Conservation (phyloP, 1,140 invertebrate genomes). For the Vanessa tameamea region DNA sequence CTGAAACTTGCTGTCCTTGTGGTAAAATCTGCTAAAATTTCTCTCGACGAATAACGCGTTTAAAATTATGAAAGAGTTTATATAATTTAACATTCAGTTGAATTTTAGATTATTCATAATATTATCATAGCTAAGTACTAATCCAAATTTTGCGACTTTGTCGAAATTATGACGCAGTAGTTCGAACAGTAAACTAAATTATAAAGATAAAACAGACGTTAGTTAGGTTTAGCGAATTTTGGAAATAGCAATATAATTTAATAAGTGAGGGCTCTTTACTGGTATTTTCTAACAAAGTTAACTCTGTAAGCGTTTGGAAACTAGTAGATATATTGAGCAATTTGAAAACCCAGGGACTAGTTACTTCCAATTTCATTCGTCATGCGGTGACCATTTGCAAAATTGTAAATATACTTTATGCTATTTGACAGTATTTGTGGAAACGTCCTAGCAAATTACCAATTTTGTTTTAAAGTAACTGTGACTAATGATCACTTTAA, state of each 20-base stretch:
- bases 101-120: too few relatives aligned
- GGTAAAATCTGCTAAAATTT: background rate
- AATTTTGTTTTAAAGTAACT: too few relatives aligned
- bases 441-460: too few relatives aligned
- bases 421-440: too few relatives aligned
- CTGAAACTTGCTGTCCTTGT: constrained; percentile 1
- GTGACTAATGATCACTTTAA: too few relatives aligned
- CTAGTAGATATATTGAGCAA: constrained; percentile 1
- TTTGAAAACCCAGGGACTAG: background rate
- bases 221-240: background rate
- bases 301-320: background rate
- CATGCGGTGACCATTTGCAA: background rate
- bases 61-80: background rate
- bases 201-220: background rate
- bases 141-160: background rate
- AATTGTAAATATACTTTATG: background rate
- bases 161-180: background rate
- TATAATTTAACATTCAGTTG: too few relatives aligned
- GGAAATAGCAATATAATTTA: background rate
- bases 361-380: constrained; percentile 14
- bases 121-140: too few relatives aligned
- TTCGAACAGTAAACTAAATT: background rate
- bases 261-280: background rate
- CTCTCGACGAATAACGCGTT: background rate
- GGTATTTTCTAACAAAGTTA: background rate